Conservation (phyloP, 2,113 vertebrate species). For the Eudorcas thomsonii region DNA sequence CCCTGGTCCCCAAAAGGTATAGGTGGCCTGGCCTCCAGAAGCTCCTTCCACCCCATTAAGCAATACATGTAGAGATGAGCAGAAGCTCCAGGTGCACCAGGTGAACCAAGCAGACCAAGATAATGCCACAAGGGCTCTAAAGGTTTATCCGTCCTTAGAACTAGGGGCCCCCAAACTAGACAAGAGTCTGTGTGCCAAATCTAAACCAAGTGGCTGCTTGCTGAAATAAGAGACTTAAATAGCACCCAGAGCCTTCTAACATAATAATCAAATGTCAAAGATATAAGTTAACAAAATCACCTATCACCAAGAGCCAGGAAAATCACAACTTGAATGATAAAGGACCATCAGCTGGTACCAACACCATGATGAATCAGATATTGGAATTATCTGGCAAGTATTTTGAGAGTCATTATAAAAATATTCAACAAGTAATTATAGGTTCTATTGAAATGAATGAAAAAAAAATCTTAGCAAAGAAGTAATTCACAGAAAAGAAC, state of each 20-base stretch:
- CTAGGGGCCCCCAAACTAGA: neutral
- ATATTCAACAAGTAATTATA: neutral
- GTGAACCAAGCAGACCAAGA: neutral
- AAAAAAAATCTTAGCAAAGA: neutral
- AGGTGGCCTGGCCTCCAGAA: neutral
- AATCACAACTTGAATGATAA: neutral
- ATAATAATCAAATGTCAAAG: neutral
- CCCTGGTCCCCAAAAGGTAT: accelerated
- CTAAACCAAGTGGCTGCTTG: neutral
- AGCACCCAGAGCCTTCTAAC: neutral
- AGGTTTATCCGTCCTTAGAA: neutral
- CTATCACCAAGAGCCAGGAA: neutral
- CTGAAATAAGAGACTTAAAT: neutral
- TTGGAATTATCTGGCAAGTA: neutral
- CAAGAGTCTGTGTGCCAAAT: neutral
- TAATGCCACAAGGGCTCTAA: neutral
- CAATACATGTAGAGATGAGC: neutral
- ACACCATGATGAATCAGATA: neutral
- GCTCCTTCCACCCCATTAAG: neutral
- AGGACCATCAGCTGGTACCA: neutral
- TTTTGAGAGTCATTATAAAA: neutral
- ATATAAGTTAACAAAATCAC: neutral
- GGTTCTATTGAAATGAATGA: neutral
- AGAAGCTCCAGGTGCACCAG: neutral
- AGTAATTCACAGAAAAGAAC: neutral